Evolutionary conservation across 2,888 invertebrate genomes (phyloP), one percentile per base, ranked within the genome.

Genomic region (Tipula lateralis): DNA sequence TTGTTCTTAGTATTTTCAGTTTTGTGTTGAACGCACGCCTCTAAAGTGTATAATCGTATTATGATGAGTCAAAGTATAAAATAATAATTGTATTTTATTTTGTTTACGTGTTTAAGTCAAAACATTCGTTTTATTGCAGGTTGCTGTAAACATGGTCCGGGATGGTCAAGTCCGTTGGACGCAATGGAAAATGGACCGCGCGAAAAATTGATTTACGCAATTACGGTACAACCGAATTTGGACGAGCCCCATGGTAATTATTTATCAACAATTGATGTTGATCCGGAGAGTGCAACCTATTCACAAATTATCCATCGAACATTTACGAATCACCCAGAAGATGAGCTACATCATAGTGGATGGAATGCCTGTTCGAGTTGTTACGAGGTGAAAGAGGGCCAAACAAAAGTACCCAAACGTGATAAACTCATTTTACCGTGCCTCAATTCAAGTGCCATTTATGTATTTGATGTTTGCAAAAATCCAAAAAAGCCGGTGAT

Each of bases 291-390:
- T 85, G 90, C 94, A 9, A 96, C 95, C 1, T 99, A 95, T 89
- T 93, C 94, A 86, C 93, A 97, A 93, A 98, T 99, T 3, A 94
- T 99, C 83, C 95, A 96, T 88, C 94, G 97, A 19, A 92, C 97
- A 0, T 93, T 93, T 87, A 95, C 98, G 87, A 95, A 94, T 9
- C 90, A 94, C 86, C 89, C 92, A 3, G 95, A 94, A 0, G 97
- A 99, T 88, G 99, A 99, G 89, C 90, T 99, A 0, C 99, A 99
- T 89, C 99, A 99, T 89, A 94, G 95, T 66, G 99, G 99, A 0
- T 99, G 99, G 99, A 99, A 99, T 89, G 94, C 97, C 0, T 99
- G 99, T 89, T 97, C 97, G 87, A 98, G 98, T 89, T 99, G 98
- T 89, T 93, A 95, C 89, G 91, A 91, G 86, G 80, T 89, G 7